Evolutionary conservation across 1,140 invertebrate genomes (phyloP), one percentile per base, ranked within the genome.

Genomic region (Leptinotarsa lineolata): DNA sequence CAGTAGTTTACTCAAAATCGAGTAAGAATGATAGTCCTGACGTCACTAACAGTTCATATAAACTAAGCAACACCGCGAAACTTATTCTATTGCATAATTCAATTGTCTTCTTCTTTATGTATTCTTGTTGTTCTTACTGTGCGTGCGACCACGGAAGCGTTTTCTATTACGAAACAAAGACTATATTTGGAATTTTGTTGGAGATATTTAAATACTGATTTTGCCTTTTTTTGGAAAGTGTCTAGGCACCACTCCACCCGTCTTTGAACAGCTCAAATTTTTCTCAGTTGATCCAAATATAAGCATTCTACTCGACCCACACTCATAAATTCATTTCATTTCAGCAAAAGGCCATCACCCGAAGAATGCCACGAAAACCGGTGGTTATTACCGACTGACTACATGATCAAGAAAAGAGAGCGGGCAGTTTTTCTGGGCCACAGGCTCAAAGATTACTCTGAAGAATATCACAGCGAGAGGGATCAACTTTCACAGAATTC

Each of bases 311-410:
- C 8, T 59, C 13, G 16, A 20, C 15, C 11, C 13, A n/a, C 54
- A 59, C 16, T 20, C 16, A 59, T 58, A 18, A 1, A 59, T 12
- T 59, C 58, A 59, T n/a, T 63, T 44, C 68, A 63, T 87, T 88
- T 65, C 79, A 97, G 95, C 77, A 97, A 98, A 89, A 88, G 97
- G 82, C 95, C 97, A 68, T 91, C 92, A 60, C 91, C 94, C 0
- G 96, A 98, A 80, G 97, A 99, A 85, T 97, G 95, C 80, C 90
- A 95, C 79, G 96, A 99, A 82, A 95, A 99, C 84, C 92, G 96
- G 83, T 99, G 97, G 96, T 86, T 99, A 18, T 88, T 94, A 74
- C 92, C 94, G 4, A 93, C 93, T 3, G 96, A 98, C 82, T 95
- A 92, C 81, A 97, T 98, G 92, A 92, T 96, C 68, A 95, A 94